These are phyloP conservation scores for Podotricha telesiphe DNA, from an alignment of 2,888 invertebrate genomes.

Conservation along the genomic window DNA sequence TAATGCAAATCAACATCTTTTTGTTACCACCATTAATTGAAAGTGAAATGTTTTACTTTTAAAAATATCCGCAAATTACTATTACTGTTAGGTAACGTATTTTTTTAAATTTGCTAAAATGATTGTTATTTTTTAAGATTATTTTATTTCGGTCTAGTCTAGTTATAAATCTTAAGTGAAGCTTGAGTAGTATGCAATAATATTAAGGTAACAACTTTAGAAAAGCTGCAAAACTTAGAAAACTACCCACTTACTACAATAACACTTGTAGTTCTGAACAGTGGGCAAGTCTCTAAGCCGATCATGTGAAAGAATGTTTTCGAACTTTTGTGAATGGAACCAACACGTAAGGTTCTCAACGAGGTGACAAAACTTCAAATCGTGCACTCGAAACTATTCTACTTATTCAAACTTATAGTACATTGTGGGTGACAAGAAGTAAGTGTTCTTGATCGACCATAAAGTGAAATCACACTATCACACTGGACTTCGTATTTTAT, in stretches of 20 bases:
- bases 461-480: background rate
- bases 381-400: slow-evolving; percentile 60
- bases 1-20: slow-evolving; percentile 2
- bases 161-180: slow-evolving; percentile 1
- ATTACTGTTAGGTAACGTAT: background rate
- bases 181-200: slow-evolving; percentile 51
- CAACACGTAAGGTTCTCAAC: slow-evolving; percentile 64
- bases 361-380: slow-evolving; percentile 68
- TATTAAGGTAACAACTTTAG: slow-evolving; percentile 56
- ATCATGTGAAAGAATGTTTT: slow-evolving; percentile 70
- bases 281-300: slow-evolving; percentile 74
- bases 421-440: slow-evolving; percentile 34
- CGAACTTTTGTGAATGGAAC: slow-evolving; percentile 71
- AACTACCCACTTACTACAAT: slow-evolving; percentile 65
- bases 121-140: too few species aligned
- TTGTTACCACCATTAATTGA: slow-evolving; percentile 7
- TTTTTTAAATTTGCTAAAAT: background rate
- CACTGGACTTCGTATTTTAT: background rate
- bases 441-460: slow-evolving; percentile 2
- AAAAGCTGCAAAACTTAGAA: slow-evolving; percentile 57
- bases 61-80: background rate
- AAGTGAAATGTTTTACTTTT: slow-evolving; percentile 18
- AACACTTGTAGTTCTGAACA: slow-evolving; percentile 69
- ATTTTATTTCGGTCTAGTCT: too few species aligned
- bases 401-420: slow-evolving; percentile 48